A percentile compares a stretch with the other conserved stretches of the same genome.
Evolutionary conservation across 1,140 invertebrate genomes (phyloP).

Genomic region (Portunus trituberculatus): DNA sequence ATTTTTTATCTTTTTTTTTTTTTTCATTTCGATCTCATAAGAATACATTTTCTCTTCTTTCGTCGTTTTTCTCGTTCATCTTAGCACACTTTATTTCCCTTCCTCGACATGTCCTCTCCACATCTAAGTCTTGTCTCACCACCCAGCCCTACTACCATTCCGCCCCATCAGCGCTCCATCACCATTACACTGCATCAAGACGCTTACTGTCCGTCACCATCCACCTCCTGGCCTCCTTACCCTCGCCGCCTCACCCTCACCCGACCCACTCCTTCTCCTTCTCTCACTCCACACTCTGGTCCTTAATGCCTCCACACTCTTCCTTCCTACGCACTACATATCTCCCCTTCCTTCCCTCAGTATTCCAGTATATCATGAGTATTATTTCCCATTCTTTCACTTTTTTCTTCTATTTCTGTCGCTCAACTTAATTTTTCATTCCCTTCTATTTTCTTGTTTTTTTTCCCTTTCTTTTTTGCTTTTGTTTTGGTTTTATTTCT

Average conservation of each 20-base stretch:
- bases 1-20: too few relatives aligned
- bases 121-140: neutral
- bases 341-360: neutral
- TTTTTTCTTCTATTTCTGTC: neutral
- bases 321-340: too few relatives aligned
- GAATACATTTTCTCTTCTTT: too few relatives aligned
- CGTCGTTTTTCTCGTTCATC: too few relatives aligned
- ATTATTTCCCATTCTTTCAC: neutral
- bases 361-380: neutral
- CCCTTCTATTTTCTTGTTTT: neutral
- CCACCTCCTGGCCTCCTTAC: neutral
- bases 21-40: too few relatives aligned
- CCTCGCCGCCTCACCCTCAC: neutral
- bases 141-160: neutral
- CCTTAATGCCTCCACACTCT: neutral
- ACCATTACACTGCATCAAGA: neutral
- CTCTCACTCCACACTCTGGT: too few relatives aligned
- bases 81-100: too few relatives aligned
- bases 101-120: neutral
- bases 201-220: neutral
- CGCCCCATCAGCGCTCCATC: neutral
- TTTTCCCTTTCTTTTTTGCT: neutral
- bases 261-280: neutral
- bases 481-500: neutral
- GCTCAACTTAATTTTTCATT: neutral